Conservation (phyloP, 2,888 invertebrate genomes). For the Agonopterix heracliana region DNA sequence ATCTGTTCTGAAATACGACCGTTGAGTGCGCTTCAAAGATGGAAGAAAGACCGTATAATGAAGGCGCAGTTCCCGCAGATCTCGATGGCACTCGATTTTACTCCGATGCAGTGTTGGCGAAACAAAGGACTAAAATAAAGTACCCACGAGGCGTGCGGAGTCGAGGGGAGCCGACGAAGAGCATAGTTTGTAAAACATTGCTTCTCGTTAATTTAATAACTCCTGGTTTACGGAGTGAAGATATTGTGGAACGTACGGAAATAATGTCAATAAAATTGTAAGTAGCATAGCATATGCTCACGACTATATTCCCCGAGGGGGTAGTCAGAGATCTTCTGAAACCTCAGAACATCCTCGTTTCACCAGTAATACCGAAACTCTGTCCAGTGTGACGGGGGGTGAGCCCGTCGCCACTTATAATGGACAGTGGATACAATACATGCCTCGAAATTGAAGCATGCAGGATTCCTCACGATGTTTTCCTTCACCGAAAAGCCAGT, state of each 20-base stretch:
- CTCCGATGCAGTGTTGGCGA: slow-evolving; percentile 47
- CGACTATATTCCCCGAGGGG: too few species aligned
- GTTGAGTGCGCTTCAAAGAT: background rate
- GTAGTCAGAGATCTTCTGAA: too few species aligned
- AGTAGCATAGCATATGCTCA: too few species aligned
- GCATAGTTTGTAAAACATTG: background rate
- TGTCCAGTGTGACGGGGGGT: too few species aligned
- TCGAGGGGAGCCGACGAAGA: background rate
- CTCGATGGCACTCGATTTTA: slow-evolving; percentile 45
- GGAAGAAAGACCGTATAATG: slow-evolving; percentile 35
- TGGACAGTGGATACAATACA: too few species aligned
- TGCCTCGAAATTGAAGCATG: too few species aligned
- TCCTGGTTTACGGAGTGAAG: background rate
- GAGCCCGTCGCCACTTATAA: too few species aligned
- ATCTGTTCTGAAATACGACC: slow-evolving; percentile 9
- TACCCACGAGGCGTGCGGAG: too few species aligned
- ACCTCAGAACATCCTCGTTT: too few species aligned
- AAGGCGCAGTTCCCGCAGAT: slow-evolving; percentile 18
- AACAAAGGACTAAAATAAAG: slow-evolving; percentile 32
- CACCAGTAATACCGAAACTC: too few species aligned
- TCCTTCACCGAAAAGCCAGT: too few species aligned
- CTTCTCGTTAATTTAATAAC: background rate
- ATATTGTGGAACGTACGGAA: background rate
- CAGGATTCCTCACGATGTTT: too few species aligned
- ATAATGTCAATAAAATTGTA: background rate